Conservation (phyloP, 1,140 invertebrate species). For the Ceratina calcarata region DNA sequence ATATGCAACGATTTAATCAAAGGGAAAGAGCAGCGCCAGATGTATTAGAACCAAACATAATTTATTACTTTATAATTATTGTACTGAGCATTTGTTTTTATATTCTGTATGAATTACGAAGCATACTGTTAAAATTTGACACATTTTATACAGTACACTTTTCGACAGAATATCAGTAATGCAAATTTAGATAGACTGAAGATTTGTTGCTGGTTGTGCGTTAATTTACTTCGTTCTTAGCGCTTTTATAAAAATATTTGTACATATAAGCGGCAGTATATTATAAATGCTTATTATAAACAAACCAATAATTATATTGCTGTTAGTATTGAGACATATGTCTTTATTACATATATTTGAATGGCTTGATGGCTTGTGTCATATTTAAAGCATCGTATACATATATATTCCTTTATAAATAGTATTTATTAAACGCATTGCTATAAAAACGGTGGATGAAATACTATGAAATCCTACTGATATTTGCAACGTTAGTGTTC, state of each 20-base stretch:
- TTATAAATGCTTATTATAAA: conserved; percentile 11
- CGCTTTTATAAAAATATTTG: conserved; percentile 14
- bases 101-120: not conserved
- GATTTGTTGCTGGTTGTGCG: conserved; percentile 17
- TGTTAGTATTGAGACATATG: not conserved
- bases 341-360: not conserved
- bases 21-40: not conserved
- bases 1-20: conserved; percentile 1
- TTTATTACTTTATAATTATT: conserved; percentile 23
- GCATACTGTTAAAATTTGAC: not conserved
- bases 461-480: not conserved
- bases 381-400: conserved; percentile 3
- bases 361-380: conserved; percentile 13
- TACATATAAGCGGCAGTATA: not conserved
- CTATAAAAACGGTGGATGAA: not conserved
- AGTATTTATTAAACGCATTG: not conserved
- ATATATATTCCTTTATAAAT: not conserved
- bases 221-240: conserved; percentile 16
- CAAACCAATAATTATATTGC: not conserved
- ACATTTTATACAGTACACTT: conserved; percentile 17
- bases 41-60: conserved; percentile 15
- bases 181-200: not conserved
- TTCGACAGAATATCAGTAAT: conserved; percentile 9
- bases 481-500: conserved; percentile 32
- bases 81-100: conserved; percentile 7